Evolutionary conservation across 2,113 vertebrate species (phyloP).

Genomic region (Eulemur macaco): DNA sequence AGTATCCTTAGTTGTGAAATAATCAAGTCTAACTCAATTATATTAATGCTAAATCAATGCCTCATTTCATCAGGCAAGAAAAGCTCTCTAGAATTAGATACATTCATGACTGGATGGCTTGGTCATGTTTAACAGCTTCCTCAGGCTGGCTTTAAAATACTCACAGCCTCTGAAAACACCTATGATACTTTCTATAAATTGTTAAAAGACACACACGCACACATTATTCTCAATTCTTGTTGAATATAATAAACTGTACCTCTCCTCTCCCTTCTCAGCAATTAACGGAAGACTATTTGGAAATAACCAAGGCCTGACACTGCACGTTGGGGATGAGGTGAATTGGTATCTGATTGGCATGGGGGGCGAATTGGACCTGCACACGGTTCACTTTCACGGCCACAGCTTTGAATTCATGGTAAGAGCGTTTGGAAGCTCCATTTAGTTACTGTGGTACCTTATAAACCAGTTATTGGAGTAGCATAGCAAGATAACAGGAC

Average conservation of each 20-base stretch:
- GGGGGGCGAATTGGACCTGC: conserved; percentile 85
- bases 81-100: neutral
- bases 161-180: neutral
- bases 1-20: neutral
- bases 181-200: neutral
- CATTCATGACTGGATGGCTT: neutral
- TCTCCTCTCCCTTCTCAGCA: conserved; percentile 65
- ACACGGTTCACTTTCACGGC: conserved; percentile 88
- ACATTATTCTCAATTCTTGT: neutral
- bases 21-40: neutral
- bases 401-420: conserved; percentile 89
- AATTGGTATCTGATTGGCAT: conserved; percentile 89
- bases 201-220: neutral
- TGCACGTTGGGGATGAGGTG: conserved; percentile 87
- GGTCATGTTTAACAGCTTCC: neutral
- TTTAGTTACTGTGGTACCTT: neutral
- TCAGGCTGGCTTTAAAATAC: neutral
- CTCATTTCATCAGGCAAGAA: neutral
- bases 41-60: neutral
- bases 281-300: conserved; percentile 87
- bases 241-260: neutral
- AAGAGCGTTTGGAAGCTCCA: neutral
- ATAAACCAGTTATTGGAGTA: neutral
- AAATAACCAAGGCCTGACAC: conserved; percentile 86
- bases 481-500: neutral